Base-by-base conservation (phyloP, 2,797 vertebrate genomes). In the Anisognathus igniventris region DNA sequence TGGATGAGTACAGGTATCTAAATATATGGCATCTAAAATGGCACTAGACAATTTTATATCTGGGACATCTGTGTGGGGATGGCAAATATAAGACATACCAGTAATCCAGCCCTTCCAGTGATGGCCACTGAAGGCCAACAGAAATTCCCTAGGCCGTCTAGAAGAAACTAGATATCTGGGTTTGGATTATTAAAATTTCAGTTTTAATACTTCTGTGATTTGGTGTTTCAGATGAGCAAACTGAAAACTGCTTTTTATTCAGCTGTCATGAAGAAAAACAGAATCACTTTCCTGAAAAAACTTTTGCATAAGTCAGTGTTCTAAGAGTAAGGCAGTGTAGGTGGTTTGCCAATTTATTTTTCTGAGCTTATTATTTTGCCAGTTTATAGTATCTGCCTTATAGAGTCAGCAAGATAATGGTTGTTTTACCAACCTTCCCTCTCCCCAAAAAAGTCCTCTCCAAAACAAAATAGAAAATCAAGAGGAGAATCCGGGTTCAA, bases 281-380 rank as follows among this genome's bases (percentile, higher is more conserved):
- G 76, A 83, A 86, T 85, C 67, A 45, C 65, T 97, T 95, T 87
- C 61, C 80, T 96, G 76, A 90, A 71, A 78, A 91, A 92, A 47
- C 80, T 96, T 95, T 88, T 90, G 84, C 66, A 28, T 86, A 82
- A 90, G 68, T 95, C 85, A 71, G 68, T 25, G 33, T 87, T 91
- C 67, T 73, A 57, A 28, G 61, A 86, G 68, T 64, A 90, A 64
- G 57, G 58, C 50, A 62, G 37, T 76, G 70, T 65, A 84, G 75
- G 33, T 60, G 57, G 28, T 58, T 62, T 73, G 60, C 44, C 71
- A 18, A 22, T 86, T 93, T 94, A 73, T 81, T 87, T 91, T 88
- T 60, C 44, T 56, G 72, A 50, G 30, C 64, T 91, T 95, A 65
- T 61, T 71, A 72, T 88, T 94, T 88, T 93, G 50, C 39, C 1